A percentile compares a stretch with the other conserved stretches of the same genome.
These are phyloP conservation scores for Loripinus fragilis DNA, from an alignment of 2,888 invertebrate genomes.

Conservation along the genomic window DNA sequence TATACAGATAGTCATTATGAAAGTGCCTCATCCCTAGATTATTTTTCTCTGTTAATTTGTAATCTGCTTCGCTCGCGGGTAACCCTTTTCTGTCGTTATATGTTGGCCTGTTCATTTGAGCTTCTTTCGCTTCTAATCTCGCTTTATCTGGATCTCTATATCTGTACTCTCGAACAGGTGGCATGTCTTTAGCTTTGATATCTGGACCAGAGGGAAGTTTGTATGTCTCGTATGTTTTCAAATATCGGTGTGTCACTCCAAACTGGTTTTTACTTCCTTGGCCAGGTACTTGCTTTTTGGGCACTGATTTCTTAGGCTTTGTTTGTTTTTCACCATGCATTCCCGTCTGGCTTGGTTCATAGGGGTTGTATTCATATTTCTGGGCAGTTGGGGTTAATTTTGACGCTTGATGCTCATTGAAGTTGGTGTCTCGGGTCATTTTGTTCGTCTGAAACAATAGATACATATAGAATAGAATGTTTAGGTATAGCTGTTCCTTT, in stretches of 20 bases:
- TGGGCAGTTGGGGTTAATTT: not conserved
- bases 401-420: too few species aligned
- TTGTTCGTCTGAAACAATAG: too few species aligned
- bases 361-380: not conserved
- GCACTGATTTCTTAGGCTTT: not conserved
- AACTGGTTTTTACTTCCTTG: not conserved
- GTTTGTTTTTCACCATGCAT: not conserved
- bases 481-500: too few species aligned
- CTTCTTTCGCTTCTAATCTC: too few species aligned
- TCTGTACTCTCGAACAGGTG: not conserved
- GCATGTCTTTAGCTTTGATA: not conserved
- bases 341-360: not conserved
- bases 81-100: too few species aligned
- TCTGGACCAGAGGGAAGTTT: not conserved
- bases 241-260: not conserved
- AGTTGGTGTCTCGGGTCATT: not conserved
- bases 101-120: too few species aligned
- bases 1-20: not conserved
- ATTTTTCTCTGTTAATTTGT: too few species aligned
- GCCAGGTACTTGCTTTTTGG: not conserved
- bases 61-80: too few species aligned
- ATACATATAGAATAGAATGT: too few species aligned
- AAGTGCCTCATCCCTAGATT: not conserved
- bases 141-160: constrained; percentile 1
- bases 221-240: not conserved